Conservation (phyloP, 2,888 invertebrate genomes). For the Microplitis deprimator region DNA sequence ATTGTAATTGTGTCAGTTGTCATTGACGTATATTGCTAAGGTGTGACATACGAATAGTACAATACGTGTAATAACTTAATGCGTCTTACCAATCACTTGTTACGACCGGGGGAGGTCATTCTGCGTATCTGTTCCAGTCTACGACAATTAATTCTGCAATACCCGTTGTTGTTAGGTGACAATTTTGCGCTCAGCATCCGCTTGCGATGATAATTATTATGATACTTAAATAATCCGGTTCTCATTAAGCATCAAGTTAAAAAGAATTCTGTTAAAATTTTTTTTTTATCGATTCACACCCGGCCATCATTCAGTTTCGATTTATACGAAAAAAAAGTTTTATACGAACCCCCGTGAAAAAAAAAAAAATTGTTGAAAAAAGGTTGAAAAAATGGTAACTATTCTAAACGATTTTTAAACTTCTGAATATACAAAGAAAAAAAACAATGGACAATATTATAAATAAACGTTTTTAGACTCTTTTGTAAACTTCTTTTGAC, state of each 20-base stretch:
- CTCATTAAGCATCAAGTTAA: background rate
- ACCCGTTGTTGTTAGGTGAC: slow-evolving; percentile 34
- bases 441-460: too few species aligned
- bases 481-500: too few species aligned
- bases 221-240: slow-evolving; percentile 21
- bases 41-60: slow-evolving; percentile 33
- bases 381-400: too few species aligned
- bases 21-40: slow-evolving; percentile 45
- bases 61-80: slow-evolving; percentile 12
- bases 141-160: slow-evolving; percentile 21
- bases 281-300: too few species aligned
- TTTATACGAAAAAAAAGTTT: too few species aligned
- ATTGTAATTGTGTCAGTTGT: slow-evolving; percentile 51
- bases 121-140: slow-evolving; percentile 10
- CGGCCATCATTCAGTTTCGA: too few species aligned
- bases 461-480: too few species aligned
- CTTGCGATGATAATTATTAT: slow-evolving; percentile 31
- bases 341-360: too few species aligned
- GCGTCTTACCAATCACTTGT: slow-evolving; percentile 6
- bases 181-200: slow-evolving; percentile 36
- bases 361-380: too few species aligned
- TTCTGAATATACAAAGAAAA: too few species aligned
- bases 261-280: background rate
- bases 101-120: slow-evolving; percentile 27
- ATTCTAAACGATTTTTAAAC: too few species aligned